phyloP scores from a whole-genome alignment of 2,113 vertebrate genomes.

The Sterna hirundo region DNA sequence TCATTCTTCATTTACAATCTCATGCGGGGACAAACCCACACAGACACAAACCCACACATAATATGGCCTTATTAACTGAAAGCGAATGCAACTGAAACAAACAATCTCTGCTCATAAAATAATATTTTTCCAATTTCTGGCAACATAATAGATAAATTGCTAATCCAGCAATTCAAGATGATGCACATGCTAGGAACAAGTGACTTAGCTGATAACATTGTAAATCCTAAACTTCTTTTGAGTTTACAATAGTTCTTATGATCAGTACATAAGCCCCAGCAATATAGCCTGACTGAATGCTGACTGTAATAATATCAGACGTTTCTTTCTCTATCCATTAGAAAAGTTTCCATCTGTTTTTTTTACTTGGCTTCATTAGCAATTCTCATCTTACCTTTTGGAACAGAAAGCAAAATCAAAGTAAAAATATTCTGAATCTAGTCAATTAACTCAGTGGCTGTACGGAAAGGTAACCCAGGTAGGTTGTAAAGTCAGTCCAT shows the following conservation, averaged over 20 bases:
- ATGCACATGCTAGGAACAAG: neutral
- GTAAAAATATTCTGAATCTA: neutral
- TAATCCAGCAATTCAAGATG: neutral
- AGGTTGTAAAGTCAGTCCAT: neutral
- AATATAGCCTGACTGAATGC: neutral
- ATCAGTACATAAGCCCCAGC: neutral
- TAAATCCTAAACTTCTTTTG: neutral
- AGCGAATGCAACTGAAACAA: slow-evolving; percentile 6
- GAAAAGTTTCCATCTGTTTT: neutral
- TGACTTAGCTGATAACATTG: neutral
- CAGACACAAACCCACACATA: slow-evolving; percentile 35
- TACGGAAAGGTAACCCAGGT: neutral
- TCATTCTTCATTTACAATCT: slow-evolving; percentile 52
- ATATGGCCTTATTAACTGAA: slow-evolving; percentile 38
- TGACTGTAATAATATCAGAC: neutral
- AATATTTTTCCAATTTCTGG: neutral
- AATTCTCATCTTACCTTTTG: neutral
- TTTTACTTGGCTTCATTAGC: neutral
- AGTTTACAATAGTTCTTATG: neutral
- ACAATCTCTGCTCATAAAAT: neutral
- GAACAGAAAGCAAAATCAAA: neutral
- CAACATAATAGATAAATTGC: neutral
- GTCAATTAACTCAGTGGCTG: neutral
- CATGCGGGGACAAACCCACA: slow-evolving; percentile 11
- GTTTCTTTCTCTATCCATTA: neutral